Base-by-base conservation (phyloP, 53 echinoderm and acorn worm genomes). In the Zoroaster sp. region DNA sequence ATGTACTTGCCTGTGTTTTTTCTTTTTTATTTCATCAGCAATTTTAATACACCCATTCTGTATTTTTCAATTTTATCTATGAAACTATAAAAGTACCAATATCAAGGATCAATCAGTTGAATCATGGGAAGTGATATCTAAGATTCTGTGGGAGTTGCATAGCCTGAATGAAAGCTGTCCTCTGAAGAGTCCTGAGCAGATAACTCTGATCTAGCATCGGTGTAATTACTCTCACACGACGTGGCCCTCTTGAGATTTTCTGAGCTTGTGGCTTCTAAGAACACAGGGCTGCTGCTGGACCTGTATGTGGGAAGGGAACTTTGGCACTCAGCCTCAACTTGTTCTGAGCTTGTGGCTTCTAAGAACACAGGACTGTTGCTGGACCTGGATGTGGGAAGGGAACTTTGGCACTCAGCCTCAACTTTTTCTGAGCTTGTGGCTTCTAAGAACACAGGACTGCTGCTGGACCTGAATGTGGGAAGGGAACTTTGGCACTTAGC, bases 201-300 rank as follows among this genome's bases (percentile, higher is more conserved):
- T 21, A 81, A 43, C 81, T 78, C 83, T 3, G 92, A 92, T 41
- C 88, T 44, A 28, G 92, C 92, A 82, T 92, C 92, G 1, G 88
- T 92, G 92, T 82, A 92, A 67, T 88, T 92, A 52, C 88, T 88
- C 92, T 88, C 92, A 21, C 75, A 83, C 6, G 91, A 91, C 14
- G 51, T 68, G 51, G 92, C 88, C 36, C 83, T 67, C 80, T 86
- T 72, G 23, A 88, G 80, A 6, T 73, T 35, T 6, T 81, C 81
- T 0, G 79, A 79, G 39, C 39, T 41, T 41, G 66, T 67, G 67
- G 81, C 81, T 13, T 35, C 55, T 43, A 81, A 38, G 40, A 81
- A 66, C 30, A 81, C 35, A 38, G 81, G 81, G 23, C 81, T 81
- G 81, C 81, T 81, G 81, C 28, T 59, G 63, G 63, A 59, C 63